A percentile compares a stretch with the other conserved stretches of the same genome.
Conservation (phyloP, 92 coral and sea anemone genomes). For the Palythoa grandis region DNA sequence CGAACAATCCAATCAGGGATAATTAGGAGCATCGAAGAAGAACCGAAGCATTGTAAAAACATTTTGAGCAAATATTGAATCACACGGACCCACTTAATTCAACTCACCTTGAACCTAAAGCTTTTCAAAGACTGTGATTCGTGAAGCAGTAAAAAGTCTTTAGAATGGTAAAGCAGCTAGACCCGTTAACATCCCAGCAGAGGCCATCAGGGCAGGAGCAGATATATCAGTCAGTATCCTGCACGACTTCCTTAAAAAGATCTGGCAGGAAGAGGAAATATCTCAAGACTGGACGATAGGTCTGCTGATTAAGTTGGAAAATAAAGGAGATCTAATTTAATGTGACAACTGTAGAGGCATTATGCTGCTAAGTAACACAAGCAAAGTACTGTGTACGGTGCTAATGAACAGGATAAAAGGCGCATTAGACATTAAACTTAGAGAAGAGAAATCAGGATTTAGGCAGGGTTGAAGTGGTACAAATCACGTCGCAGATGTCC, state of each 20-base stretch:
- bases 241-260: not conserved
- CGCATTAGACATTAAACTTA: conserved; percentile 30
- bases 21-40: too few relatives aligned
- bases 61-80: too few relatives aligned
- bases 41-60: too few relatives aligned
- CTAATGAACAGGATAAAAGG: not conserved
- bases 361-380: not conserved
- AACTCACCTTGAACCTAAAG: not conserved
- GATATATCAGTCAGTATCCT: too few relatives aligned
- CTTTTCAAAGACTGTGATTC: not conserved
- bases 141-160: not conserved
- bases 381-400: conserved; percentile 4
- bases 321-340: too few relatives aligned
- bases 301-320: too few relatives aligned
- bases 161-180: not conserved
- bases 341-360: too few relatives aligned
- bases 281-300: not conserved
- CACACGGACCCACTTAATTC: too few relatives aligned
- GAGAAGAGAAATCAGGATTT: too few relatives aligned
- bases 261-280: conserved; percentile 37
- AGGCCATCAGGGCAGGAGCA: too few relatives aligned
- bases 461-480: too few relatives aligned
- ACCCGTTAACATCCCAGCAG: not conserved
- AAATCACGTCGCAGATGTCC: too few relatives aligned
- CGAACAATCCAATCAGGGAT: not conserved